Conservation (phyloP, 2,113 vertebrate species). For the Dromas ardeola region DNA sequence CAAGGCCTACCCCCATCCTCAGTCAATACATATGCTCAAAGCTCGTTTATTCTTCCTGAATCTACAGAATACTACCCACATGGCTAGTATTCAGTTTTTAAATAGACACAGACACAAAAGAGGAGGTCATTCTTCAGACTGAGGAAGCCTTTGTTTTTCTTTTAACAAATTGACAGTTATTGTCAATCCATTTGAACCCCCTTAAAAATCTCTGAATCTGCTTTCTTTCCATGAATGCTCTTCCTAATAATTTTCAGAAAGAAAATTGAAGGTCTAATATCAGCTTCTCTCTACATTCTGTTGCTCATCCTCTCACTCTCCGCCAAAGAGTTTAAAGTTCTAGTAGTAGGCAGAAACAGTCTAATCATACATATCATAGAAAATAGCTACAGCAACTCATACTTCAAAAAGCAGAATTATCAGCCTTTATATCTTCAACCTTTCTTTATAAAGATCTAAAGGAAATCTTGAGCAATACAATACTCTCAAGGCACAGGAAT, state of each 20-base stretch:
- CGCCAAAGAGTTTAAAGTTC: not conserved
- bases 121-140: not conserved
- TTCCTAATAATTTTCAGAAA: not conserved
- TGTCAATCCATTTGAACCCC: not conserved
- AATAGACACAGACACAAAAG: not conserved
- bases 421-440: not conserved
- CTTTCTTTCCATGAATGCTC: not conserved
- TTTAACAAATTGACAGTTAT: not conserved
- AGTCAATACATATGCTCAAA: not conserved
- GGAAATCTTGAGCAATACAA: not conserved
- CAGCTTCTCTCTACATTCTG: not conserved
- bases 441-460: not conserved
- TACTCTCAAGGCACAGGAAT: not conserved
- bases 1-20: not conserved
- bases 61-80: not conserved
- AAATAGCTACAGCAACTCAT: not conserved
- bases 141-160: not conserved
- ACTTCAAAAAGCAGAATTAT: not conserved
- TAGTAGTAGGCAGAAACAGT: constrained; percentile 3
- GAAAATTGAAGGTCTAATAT: not conserved
- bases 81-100: not conserved
- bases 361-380: not conserved
- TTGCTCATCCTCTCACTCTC: constrained; percentile 11
- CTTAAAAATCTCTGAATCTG: not conserved
- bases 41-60: not conserved